These are phyloP conservation scores for Graptemys geographica DNA, from an alignment of 2,797 vertebrate genomes.

Conservation along the genomic window DNA sequence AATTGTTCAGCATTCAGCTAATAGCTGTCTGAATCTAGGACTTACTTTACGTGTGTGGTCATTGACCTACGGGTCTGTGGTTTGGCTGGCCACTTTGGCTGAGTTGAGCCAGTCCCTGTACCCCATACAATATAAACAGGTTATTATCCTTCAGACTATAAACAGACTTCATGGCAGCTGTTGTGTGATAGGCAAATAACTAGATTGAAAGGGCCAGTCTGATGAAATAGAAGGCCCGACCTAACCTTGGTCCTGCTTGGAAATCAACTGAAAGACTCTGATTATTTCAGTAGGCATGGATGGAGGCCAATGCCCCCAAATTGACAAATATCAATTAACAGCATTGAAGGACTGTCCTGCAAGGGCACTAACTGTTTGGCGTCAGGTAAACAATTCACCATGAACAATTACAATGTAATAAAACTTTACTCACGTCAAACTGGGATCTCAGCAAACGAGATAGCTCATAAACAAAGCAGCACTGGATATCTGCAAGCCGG, in stretches of 20 bases:
- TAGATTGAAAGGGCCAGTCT: neutral
- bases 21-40: no score
- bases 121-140: accelerated
- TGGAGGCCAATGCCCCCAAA: neutral
- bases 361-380: accelerated
- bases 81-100: neutral
- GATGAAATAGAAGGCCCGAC: neutral
- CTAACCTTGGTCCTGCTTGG: neutral
- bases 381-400: neutral
- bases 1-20: neutral
- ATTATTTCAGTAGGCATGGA: neutral
- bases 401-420: accelerated
- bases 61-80: neutral
- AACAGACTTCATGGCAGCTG: accelerated
- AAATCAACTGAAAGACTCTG: neutral
- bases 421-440: neutral
- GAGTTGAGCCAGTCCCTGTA: neutral
- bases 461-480: neutral
- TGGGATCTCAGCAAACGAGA: accelerated
- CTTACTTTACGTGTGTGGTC: neutral
- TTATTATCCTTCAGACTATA: accelerated
- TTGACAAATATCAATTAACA: neutral
- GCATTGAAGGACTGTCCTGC: accelerated
- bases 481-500: no score
- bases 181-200: accelerated